Evolutionary conservation across 1,140 invertebrate genomes (phyloP).

Genomic region (Macrotrachela quadricornifera): DNA sequence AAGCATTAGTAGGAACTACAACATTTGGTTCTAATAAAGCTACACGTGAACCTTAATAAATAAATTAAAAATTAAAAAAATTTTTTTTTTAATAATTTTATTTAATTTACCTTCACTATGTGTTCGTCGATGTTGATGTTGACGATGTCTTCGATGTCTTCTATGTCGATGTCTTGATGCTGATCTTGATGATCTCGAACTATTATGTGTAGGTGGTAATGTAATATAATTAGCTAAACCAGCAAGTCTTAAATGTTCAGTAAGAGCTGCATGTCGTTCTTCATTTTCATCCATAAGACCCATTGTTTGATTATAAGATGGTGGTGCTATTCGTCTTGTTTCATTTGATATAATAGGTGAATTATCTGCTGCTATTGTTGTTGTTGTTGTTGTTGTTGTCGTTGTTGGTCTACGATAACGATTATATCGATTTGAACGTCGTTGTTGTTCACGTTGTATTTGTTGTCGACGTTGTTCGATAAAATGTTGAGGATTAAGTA

Average conservation of each 20-base stretch:
- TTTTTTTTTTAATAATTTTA: too few relatives aligned
- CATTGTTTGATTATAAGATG: conserved; percentile 23
- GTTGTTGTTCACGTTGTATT: neutral
- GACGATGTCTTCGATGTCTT: conserved; percentile 13
- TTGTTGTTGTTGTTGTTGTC: neutral
- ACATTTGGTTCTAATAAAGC: too few relatives aligned
- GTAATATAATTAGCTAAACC: neutral
- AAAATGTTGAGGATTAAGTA: neutral
- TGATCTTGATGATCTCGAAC: conserved; percentile 5
- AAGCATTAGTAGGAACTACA: too few relatives aligned
- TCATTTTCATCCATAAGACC: conserved; percentile 18
- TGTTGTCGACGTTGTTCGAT: neutral
- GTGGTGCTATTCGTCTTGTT: conserved; percentile 16
- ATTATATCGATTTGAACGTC: neutral
- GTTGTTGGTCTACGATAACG: too few relatives aligned
- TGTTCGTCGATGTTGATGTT: conserved; percentile 43
- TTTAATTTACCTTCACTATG: conserved; percentile 36
- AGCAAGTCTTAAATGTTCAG: neutral
- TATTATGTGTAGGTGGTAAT: neutral
- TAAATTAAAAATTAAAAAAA: too few relatives aligned
- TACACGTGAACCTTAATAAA: too few relatives aligned
- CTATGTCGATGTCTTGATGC: neutral
- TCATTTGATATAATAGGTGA: neutral
- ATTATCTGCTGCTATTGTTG: conserved; percentile 1
- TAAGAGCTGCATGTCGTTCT: conserved; percentile 10